A percentile compares a stretch with the other conserved stretches of the same genome.
phyloP scores from a whole-genome alignment of 2,797 vertebrate species.

The Lepilemur septentrionalis region DNA sequence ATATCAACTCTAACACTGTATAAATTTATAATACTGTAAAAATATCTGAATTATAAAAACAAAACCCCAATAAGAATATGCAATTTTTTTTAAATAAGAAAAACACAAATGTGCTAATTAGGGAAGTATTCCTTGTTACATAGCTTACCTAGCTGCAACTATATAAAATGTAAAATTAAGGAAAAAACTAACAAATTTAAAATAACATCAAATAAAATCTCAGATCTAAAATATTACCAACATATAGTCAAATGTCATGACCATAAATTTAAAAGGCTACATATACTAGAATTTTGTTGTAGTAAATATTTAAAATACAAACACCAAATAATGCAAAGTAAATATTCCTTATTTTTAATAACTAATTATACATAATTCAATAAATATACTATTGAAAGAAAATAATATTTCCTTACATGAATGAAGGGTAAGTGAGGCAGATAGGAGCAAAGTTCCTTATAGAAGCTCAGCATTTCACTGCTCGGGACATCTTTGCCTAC shows the following conservation, averaged over 20 bases:
- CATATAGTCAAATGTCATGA: background rate
- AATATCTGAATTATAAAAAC: background rate
- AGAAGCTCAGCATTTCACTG: background rate
- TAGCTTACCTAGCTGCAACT: background rate
- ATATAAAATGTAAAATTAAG: background rate
- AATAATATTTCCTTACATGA: background rate
- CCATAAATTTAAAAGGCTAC: background rate
- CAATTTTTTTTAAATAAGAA: constrained; percentile 1
- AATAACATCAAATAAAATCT: constrained; percentile 18
- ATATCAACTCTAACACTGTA: background rate
- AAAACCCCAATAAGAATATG: background rate
- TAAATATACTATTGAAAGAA: background rate
- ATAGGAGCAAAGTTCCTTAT: background rate
- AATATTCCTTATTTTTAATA: background rate
- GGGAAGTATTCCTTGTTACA: background rate
- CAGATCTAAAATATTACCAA: background rate
- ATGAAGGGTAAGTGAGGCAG: background rate
- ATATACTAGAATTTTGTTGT: background rate
- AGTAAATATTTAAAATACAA: background rate
- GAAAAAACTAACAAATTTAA: background rate
- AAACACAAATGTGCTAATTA: background rate
- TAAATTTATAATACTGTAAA: background rate
- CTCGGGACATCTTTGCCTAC: background rate
- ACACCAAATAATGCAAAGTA: background rate
- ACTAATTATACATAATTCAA: background rate